Percentiles rank a stretch among this genome's conserved stretches.
Conservation (phyloP, 2,888 invertebrate species). For the Volucella bombylans region DNA sequence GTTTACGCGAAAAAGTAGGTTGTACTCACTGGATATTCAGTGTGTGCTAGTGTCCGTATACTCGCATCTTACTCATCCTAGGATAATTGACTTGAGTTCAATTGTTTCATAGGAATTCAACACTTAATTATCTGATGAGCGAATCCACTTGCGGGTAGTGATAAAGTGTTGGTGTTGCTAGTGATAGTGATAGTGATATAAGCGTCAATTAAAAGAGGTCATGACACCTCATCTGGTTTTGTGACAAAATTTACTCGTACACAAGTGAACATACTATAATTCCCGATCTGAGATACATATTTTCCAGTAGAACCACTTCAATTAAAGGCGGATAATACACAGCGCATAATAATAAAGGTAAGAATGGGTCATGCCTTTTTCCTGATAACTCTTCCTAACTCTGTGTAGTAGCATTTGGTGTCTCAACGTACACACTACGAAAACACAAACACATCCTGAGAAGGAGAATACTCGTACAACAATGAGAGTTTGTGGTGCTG, state of each 20-base stretch:
- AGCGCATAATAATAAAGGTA: slow-evolving; percentile 53
- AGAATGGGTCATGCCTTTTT: slow-evolving; percentile 38
- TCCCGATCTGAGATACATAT: slow-evolving; percentile 25
- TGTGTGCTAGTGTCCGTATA: neutral
- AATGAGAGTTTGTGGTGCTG: slow-evolving; percentile 38
- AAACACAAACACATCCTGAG: neutral
- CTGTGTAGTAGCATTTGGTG: neutral
- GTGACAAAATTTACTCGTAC: slow-evolving; percentile 1
- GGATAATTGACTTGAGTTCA: slow-evolving; percentile 69
- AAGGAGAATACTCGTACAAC: neutral
- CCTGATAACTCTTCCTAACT: slow-evolving; percentile 41
- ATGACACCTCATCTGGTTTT: slow-evolving; percentile 20
- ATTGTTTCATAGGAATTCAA: slow-evolving; percentile 52
- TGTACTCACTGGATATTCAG: neutral
- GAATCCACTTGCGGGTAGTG: slow-evolving; percentile 42
- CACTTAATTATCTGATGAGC: slow-evolving; percentile 42
- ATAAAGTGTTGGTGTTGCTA: slow-evolving; percentile 6
- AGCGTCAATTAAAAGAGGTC: slow-evolving; percentile 50
- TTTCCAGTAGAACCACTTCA: slow-evolving; percentile 16
- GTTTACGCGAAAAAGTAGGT: slow-evolving; percentile 48
- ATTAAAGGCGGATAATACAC: slow-evolving; percentile 40
- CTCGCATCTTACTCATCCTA: slow-evolving; percentile 53
- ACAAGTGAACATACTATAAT: too few relatives aligned
- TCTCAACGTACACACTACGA: too few relatives aligned
- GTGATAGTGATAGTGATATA: slow-evolving; percentile 40